Evolutionary conservation across 1,140 invertebrate species (phyloP).

Genomic region (Galendromus occidentalis): DNA sequence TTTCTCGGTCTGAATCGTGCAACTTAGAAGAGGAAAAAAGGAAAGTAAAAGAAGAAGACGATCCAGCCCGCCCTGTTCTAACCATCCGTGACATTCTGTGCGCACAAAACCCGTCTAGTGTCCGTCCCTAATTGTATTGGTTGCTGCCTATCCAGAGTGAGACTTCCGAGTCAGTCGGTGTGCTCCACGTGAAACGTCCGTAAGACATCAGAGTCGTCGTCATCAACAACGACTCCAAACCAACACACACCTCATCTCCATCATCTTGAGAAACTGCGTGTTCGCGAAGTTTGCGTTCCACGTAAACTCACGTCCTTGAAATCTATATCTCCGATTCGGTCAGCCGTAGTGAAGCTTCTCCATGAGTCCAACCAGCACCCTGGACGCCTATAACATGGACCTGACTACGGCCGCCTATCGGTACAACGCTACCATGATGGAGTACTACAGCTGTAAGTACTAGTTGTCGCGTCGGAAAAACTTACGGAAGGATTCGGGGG

Average conservation of each 20-base stretch:
- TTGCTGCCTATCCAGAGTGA: background rate
- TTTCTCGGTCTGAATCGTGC: too few species aligned
- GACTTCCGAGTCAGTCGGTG: background rate
- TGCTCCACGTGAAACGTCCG: too few species aligned
- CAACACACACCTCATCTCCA: background rate
- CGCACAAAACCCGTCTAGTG: constrained; percentile 11
- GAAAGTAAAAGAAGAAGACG: too few species aligned
- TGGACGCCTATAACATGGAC: constrained; percentile 40
- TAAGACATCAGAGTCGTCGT: background rate
- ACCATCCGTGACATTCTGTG: constrained; percentile 11
- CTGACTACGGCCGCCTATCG: constrained; percentile 65
- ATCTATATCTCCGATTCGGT: too few species aligned
- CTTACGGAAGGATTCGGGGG: background rate
- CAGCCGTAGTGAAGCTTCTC: background rate
- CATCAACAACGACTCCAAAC: background rate
- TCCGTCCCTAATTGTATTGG: constrained; percentile 5
- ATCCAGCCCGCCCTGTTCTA: too few species aligned
- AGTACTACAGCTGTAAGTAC: constrained; percentile 85
- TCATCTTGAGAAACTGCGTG: background rate
- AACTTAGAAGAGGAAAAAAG: too few species aligned
- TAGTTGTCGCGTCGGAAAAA: background rate
- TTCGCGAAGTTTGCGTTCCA: too few species aligned
- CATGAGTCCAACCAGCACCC: constrained; percentile 9
- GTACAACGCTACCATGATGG: constrained; percentile 96
- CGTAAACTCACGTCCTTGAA: too few species aligned